phyloP scores from a whole-genome alignment of 1,140 invertebrate species.

The Pseudobourletiella spinata region DNA sequence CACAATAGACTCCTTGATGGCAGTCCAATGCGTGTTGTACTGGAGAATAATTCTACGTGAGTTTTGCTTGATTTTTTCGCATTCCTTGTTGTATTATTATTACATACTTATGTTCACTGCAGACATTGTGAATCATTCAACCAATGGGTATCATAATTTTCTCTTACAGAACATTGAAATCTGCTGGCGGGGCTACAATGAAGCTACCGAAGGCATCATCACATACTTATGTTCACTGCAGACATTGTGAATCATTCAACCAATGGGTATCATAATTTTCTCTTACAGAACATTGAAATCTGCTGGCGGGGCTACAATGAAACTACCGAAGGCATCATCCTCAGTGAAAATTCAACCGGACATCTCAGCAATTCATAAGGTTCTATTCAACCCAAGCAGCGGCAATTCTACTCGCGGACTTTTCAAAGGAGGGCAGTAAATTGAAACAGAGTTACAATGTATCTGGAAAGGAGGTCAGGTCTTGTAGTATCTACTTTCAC shows the following conservation, averaged over 20 bases:
- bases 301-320: conserved; percentile 29
- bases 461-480: too few species aligned
- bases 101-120: too few species aligned
- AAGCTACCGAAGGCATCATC: conserved; percentile 29
- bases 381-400: conserved; percentile 35
- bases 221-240: too few species aligned
- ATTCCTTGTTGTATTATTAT: too few species aligned
- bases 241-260: too few species aligned
- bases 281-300: conserved; percentile 27
- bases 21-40: conserved; percentile 25
- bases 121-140: too few species aligned
- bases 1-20: conserved; percentile 40
- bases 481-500: too few species aligned
- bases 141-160: too few species aligned
- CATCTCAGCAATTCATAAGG: conserved; percentile 37
- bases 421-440: conserved; percentile 27
- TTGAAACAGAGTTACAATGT: background rate
- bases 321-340: conserved; percentile 26
- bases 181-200: conserved; percentile 29
- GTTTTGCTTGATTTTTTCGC: background rate
- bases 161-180: conserved; percentile 24
- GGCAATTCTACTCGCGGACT: conserved; percentile 27
- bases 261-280: too few species aligned
- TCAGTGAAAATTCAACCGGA: conserved; percentile 34
- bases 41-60: conserved; percentile 6